Evolutionary conservation across 2,888 invertebrate species (phyloP).

Genomic region (Anthophora plumipes): DNA sequence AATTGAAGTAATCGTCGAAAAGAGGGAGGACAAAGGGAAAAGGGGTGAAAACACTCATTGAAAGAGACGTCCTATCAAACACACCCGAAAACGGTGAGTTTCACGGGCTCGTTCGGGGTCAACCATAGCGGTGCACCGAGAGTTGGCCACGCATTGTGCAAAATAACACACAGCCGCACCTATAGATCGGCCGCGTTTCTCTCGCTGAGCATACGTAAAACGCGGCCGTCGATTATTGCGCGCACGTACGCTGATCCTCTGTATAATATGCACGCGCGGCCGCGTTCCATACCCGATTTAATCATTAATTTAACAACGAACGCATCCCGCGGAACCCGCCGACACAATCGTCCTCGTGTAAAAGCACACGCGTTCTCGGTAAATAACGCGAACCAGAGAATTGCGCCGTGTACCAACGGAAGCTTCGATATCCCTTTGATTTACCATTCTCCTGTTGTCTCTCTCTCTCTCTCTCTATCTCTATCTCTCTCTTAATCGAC

Average conservation of each 20-base stretch:
- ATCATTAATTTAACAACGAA: constrained; percentile 67
- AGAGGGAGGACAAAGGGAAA: background rate
- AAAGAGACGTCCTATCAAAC: background rate
- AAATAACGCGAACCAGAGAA: constrained; percentile 31
- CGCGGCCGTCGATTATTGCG: constrained; percentile 36
- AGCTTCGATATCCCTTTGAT: constrained; percentile 24
- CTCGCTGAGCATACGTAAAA: constrained; percentile 48
- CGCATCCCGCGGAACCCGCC: constrained; percentile 42
- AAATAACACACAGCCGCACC: background rate
- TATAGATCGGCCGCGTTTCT: constrained; percentile 35
- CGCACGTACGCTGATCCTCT: background rate
- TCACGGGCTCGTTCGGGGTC: background rate
- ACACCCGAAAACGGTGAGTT: background rate
- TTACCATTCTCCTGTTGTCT: background rate
- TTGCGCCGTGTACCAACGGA: background rate
- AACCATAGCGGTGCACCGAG: background rate
- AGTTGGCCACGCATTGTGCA: constrained; percentile 11
- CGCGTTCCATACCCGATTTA: constrained; percentile 45
- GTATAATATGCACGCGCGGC: constrained; percentile 11
- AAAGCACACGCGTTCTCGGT: constrained; percentile 27
- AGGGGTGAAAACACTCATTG: background rate
- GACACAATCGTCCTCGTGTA: constrained; percentile 36
- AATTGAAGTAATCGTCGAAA: background rate
- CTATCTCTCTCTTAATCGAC: constrained; percentile 1
- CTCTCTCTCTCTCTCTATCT: too few relatives aligned